Percentiles rank a stretch among this genome's conserved stretches.
Evolutionary conservation across 2,888 invertebrate genomes (phyloP).

Genomic region (Drosophila neonasuta): DNA sequence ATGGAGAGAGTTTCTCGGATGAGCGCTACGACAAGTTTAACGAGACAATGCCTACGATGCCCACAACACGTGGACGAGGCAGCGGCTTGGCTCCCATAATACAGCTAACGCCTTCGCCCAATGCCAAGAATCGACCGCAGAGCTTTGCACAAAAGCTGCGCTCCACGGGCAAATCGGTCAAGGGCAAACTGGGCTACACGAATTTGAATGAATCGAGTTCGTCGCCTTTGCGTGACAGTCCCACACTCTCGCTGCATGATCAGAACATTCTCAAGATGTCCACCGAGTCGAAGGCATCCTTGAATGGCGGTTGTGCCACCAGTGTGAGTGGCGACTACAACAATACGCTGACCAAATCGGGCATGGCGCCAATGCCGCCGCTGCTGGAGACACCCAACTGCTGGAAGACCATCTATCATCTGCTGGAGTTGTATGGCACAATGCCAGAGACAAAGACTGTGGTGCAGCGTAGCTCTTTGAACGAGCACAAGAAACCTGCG

Average conservation of each 20-base stretch:
- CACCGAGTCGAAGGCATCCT: constrained; percentile 80
- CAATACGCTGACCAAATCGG: constrained; percentile 78
- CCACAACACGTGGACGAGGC: constrained; percentile 64
- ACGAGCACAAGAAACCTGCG: constrained; percentile 82
- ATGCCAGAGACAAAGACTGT: constrained; percentile 98
- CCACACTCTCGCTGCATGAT: constrained; percentile 84
- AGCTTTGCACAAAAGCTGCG: constrained; percentile 94
- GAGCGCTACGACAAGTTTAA: constrained; percentile 82
- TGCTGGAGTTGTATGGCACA: constrained; percentile 95
- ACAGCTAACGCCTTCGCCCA: constrained; percentile 81
- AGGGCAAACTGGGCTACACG: constrained; percentile 89
- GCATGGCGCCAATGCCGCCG: constrained; percentile 64
- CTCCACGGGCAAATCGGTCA: constrained; percentile 92
- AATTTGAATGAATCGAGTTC: constrained; percentile 89
- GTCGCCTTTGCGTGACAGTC: constrained; percentile 86
- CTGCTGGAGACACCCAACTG: constrained; percentile 86
- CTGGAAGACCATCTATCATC: constrained; percentile 96
- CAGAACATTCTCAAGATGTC: constrained; percentile 79
- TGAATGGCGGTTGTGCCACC: constrained; percentile 81
- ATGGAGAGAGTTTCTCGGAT: constrained; percentile 80
- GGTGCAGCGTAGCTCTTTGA: constrained; percentile 83
- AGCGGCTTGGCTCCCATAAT: constrained; percentile 79
- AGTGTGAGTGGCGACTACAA: constrained; percentile 80
- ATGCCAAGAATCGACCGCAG: constrained; percentile 86
- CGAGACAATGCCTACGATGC: constrained; percentile 76